Conservation (phyloP, 2,113 vertebrate genomes). For the Grantiella picta region DNA sequence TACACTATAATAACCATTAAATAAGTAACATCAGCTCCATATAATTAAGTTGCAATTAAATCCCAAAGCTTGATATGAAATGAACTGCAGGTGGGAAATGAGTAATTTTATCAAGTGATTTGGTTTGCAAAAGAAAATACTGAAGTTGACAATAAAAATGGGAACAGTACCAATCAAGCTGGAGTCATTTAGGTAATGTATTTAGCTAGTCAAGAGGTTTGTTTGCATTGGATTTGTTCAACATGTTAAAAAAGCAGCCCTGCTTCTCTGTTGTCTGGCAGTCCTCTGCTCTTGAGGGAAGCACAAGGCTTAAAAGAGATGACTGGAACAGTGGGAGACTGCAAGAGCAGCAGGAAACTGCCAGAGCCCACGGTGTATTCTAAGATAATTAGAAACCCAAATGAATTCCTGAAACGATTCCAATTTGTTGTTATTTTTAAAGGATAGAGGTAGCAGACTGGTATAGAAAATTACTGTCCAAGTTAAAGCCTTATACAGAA, state of each 20-base stretch:
- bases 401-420: neutral
- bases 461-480: neutral
- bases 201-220: neutral
- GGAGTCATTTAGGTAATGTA: neutral
- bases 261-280: neutral
- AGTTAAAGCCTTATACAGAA: neutral
- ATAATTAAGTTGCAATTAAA: slow-evolving; percentile 22
- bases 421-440: neutral
- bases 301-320: neutral
- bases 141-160: neutral
- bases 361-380: neutral
- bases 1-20: neutral
- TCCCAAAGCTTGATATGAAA: neutral
- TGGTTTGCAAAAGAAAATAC: neutral
- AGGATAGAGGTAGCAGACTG: neutral
- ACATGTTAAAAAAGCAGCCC: neutral
- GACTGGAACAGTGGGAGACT: neutral
- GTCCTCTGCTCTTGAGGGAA: neutral
- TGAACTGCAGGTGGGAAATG: neutral
- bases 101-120: neutral
- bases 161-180: neutral
- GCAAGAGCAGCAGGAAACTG: neutral
- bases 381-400: neutral
- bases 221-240: neutral
- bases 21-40: neutral